These are phyloP conservation scores for Drosophila gunungcola DNA, from an alignment of 1,140 invertebrate species.

Conservation along the genomic window DNA sequence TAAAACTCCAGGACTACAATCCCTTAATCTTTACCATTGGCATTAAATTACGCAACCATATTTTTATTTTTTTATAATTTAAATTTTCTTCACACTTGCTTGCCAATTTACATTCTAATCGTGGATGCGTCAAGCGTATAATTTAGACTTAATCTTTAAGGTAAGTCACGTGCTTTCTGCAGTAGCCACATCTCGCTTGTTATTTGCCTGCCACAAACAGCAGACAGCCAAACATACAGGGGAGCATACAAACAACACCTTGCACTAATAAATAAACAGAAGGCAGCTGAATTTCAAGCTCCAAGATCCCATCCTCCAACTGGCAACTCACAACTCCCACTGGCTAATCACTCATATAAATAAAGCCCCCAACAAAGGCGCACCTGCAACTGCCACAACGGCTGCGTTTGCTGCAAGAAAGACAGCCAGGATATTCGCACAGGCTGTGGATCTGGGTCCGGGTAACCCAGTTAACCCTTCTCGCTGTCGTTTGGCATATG, in stretches of 20 bases:
- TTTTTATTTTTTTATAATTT: too few species aligned
- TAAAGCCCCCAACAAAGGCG: constrained; percentile 57
- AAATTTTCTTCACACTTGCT: not conserved
- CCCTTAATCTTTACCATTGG: too few species aligned
- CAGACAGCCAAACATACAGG: constrained; percentile 26
- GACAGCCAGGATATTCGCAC: constrained; percentile 36
- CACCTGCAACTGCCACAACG: constrained; percentile 41
- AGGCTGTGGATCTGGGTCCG: constrained; percentile 27
- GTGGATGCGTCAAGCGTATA: not conserved
- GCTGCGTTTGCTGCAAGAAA: constrained; percentile 42
- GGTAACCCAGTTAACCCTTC: constrained; percentile 45
- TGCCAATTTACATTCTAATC: not conserved
- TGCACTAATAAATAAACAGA: constrained; percentile 77
- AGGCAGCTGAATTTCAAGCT: constrained; percentile 11
- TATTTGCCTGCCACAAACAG: constrained; percentile 76
- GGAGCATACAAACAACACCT: constrained; percentile 53
- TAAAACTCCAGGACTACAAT: too few species aligned
- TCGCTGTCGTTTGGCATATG: constrained; percentile 74
- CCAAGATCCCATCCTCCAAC: not conserved
- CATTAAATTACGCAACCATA: too few species aligned
- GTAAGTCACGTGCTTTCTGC: constrained; percentile 42
- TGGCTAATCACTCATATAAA: constrained; percentile 82
- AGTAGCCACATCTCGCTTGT: constrained; percentile 36
- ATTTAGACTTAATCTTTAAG: constrained; percentile 2
- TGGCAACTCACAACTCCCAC: constrained; percentile 50